phyloP scores from a whole-genome alignment of 2,797 vertebrate genomes.

The Glyptemys insculpta region DNA sequence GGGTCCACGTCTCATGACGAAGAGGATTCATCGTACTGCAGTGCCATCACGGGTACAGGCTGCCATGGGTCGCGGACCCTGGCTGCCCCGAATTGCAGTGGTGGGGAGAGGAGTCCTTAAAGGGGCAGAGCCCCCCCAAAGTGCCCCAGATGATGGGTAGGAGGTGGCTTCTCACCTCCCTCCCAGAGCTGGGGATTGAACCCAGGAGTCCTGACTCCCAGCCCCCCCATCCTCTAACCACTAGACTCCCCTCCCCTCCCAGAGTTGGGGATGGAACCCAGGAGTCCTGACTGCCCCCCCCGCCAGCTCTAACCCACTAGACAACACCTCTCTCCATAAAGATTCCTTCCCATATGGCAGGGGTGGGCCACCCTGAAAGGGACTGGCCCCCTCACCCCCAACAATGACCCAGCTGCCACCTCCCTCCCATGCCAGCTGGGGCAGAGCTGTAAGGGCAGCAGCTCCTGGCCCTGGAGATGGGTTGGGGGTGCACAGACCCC shows the following conservation, averaged over 20 bases:
- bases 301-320: too few species aligned
- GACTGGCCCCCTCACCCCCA: too few species aligned
- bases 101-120: neutral
- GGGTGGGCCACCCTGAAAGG: neutral
- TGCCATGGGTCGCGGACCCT: neutral
- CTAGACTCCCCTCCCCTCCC: too few species aligned
- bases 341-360: neutral
- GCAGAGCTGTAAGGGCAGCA: neutral
- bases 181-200: too few species aligned
- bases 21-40: slow-evolving; percentile 81
- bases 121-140: neutral
- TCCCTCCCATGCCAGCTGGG: neutral
- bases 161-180: neutral
- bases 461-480: neutral
- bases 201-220: too few species aligned
- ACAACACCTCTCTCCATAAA: neutral
- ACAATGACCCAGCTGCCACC: neutral
- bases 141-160: neutral
- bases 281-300: neutral
- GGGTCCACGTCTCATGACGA: slow-evolving; percentile 80
- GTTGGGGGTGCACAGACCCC: neutral
- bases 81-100: neutral
- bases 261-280: too few species aligned
- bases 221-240: too few species aligned
- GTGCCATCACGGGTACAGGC: slow-evolving; percentile 66